Conservation (phyloP, 2,888 invertebrate genomes). For the Sphaerolaimus hirsutus region DNA sequence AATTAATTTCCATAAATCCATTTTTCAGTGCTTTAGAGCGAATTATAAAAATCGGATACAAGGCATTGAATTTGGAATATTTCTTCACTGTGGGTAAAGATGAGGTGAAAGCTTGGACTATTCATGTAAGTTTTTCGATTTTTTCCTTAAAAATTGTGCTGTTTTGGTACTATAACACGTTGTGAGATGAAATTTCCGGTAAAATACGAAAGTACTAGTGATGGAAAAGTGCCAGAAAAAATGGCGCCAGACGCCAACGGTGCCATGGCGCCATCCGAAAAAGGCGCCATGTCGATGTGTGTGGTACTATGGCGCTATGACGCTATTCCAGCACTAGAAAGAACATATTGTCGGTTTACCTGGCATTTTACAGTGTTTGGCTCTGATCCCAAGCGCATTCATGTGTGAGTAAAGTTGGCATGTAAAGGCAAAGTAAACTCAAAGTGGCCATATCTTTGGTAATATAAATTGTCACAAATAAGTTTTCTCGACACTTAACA, state of each 20-base stretch:
- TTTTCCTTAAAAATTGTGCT: not conserved
- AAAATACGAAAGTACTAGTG: too few species aligned
- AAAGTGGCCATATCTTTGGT: not conserved
- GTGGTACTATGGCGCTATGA: too few species aligned
- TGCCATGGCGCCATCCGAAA: too few species aligned
- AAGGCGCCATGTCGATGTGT: too few species aligned
- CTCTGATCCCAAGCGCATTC: too few species aligned
- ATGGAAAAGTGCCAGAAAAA: too few species aligned
- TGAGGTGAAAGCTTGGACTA: conserved; percentile 98
- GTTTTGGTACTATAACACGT: not conserved
- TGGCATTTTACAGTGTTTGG: too few species aligned
- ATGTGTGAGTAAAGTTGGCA: too few species aligned
- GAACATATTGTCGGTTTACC: too few species aligned
- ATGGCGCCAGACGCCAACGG: too few species aligned
- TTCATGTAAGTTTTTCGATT: conserved; percentile 44
- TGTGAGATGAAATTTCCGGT: not conserved
- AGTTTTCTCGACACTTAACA: not conserved
- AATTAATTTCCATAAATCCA: too few species aligned
- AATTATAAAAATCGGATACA: conserved; percentile 89
- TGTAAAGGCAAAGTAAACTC: not conserved
- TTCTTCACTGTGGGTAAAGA: conserved; percentile 93
- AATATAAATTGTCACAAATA: not conserved
- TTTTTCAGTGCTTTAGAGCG: conserved; percentile 54
- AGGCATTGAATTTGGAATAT: conserved; percentile 76
- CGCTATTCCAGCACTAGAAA: too few species aligned